Base-by-base conservation (phyloP, 2,797 vertebrate genomes). In the Chloroceryle inda region DNA sequence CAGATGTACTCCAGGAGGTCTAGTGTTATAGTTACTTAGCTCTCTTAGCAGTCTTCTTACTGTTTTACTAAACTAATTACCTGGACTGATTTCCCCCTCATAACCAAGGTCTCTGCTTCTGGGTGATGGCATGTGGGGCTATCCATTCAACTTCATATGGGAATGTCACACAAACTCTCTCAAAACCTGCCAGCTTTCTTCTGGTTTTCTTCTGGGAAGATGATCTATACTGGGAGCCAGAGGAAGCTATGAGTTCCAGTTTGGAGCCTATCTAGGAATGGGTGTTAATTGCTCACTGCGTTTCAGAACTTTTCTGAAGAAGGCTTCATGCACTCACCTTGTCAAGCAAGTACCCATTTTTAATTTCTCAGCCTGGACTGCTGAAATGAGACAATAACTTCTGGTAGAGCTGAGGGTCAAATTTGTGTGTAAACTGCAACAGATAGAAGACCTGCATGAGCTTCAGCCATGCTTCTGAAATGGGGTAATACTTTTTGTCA, bases 231-330 rank as follows among this genome's bases (percentile, higher is more conserved):
- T 16, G 37, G 50, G 49, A 90, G 69, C 23, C 35, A 67, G 61
- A 50, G 33, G 72, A 80, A 89, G 72, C 31, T 35, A 4, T 47
- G 50, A 87, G 59, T 77, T 90, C 64, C 63, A 63, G 33, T 27
- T 38, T 55, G 64, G 59, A 89, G 13, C 20, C 26, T 3, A 7
- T 38, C 45, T 61, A 77, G 68, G 17, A 29, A 18, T 0, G 5
- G 26, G 18, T 49, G 61, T 77, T 71, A 74, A 74, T 40, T 61
- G 10, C 37, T 96, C 0, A 1, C 31, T 68, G 53, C 14, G 3
- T 92, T 92, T 88, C 68, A 64, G 55, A 86, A 62, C 35, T 73
- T 86, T 89, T 58, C 59, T 91, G 84, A 62, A 45, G 74, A 35
- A 78, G 42, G 33, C 22, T 78, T 69, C 82, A 44, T 0, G 2